Percentiles rank a stretch among this genome's conserved stretches.
Evolutionary conservation across 2,113 vertebrate species (phyloP).

Genomic region (Sylvilagus bachmani): DNA sequence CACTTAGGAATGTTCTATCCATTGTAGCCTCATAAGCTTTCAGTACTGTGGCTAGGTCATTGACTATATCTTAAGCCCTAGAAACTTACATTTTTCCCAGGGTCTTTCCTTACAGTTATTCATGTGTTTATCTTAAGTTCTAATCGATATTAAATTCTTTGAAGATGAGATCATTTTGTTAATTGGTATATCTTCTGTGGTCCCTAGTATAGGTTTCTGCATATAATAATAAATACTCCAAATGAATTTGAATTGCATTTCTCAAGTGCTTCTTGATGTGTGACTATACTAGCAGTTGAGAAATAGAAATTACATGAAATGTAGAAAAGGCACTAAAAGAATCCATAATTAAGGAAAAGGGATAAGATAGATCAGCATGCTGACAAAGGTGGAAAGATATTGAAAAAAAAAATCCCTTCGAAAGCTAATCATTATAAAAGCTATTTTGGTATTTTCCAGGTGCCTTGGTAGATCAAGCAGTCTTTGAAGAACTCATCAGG

Average conservation of each 20-base stretch:
- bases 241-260: conserved; percentile 55
- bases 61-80: too few relatives aligned
- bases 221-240: conserved; percentile 26
- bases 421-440: conserved; percentile 58
- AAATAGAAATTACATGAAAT: conserved; percentile 29
- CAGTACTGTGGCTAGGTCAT: background rate
- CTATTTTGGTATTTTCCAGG: conserved; percentile 88
- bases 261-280: conserved; percentile 5
- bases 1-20: background rate
- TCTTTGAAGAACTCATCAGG: conserved; percentile 98
- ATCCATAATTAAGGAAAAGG: conserved; percentile 49
- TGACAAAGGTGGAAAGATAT: conserved; percentile 2
- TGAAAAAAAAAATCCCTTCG: conserved; percentile 35
- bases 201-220: conserved; percentile 27
- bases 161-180: conserved; percentile 54
- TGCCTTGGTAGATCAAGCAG: conserved; percentile 98
- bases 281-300: conserved; percentile 25
- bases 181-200: background rate
- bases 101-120: conserved; percentile 28
- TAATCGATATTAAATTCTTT: conserved; percentile 44
- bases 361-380: conserved; percentile 25
- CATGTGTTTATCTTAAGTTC: conserved; percentile 56
- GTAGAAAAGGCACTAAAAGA: conserved; percentile 26
- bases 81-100: too few relatives aligned
- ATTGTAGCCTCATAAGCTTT: conserved; percentile 45